A percentile compares a stretch with the other conserved stretches of the same genome.
These are phyloP conservation scores for Dysdera silvatica DNA, from an alignment of 1,140 invertebrate genomes.

Conservation along the genomic window DNA sequence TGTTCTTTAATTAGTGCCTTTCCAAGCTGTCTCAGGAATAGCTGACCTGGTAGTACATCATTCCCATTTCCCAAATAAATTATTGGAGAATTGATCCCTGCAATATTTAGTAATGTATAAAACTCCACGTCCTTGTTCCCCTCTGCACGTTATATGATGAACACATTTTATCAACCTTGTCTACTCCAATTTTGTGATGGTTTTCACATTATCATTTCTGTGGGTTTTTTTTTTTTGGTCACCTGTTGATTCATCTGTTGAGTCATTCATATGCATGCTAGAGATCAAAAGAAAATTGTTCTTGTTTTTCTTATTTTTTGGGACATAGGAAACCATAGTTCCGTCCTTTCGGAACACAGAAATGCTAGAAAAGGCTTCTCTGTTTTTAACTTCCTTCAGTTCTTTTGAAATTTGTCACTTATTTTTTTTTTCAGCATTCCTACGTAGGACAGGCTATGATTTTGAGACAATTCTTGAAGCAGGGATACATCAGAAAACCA, in stretches of 20 bases:
- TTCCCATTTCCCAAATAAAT: neutral
- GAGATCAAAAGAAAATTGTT: constrained; percentile 31
- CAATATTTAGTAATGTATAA: constrained; percentile 25
- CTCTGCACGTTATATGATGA: constrained; percentile 37
- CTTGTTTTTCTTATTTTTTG: constrained; percentile 32
- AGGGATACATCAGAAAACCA: constrained; percentile 26
- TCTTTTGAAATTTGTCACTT: neutral
- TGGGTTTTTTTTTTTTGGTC: constrained; percentile 39
- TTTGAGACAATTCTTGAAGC: constrained; percentile 20
- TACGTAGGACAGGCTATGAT: constrained; percentile 23
- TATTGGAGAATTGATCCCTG: constrained; percentile 17
- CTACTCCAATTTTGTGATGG: constrained; percentile 46
- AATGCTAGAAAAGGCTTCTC: neutral
- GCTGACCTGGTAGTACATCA: neutral
- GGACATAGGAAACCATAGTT: constrained; percentile 30
- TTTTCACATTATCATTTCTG: constrained; percentile 45
- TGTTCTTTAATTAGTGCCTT: neutral
- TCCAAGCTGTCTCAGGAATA: neutral
- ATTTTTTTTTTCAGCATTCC: constrained; percentile 30
- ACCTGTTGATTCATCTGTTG: constrained; percentile 15
- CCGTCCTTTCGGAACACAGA: constrained; percentile 22
- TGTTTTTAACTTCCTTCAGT: constrained; percentile 2
- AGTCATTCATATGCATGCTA: constrained; percentile 27
- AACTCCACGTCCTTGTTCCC: constrained; percentile 41
- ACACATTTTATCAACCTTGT: constrained; percentile 45